Evolutionary conservation across 2,113 vertebrate genomes (phyloP), one percentile per base, ranked within the genome.

Genomic region (Eulemur macaco): DNA sequence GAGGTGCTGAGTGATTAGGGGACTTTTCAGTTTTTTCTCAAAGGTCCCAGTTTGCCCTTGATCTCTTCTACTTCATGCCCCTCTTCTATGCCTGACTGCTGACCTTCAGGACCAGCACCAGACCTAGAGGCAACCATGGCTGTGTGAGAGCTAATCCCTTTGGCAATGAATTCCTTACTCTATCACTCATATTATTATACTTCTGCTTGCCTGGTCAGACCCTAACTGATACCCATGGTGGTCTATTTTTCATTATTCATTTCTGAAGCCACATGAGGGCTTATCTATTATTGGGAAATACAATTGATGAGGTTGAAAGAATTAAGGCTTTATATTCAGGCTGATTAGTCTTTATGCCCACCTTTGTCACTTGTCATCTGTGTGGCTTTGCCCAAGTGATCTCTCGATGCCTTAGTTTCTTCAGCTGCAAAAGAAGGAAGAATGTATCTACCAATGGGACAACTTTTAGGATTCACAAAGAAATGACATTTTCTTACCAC

Each of bases 241-340:
- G 4, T 34, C 27, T 73, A 1, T 6, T 94, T 94, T 92, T 84
- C 25, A n/a, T 56, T 58, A 74, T 81, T 86, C 6, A 80, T 77
- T 89, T 95, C 31, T 92, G 77, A 95, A 94, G 37, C 18, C 23
- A 50, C 74, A n/a, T 27, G 10, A 56, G 25, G 64, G 1, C 47
- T 89, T 54, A 78, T 68, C 13, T 58, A 37, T 64, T 93, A 88
- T 23, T 84, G 63, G 68, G 10, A 89, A 95, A 83, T 20, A 77
- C 29, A 60, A 56, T 14, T 86, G 76, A 31, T 66, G 47, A 88
- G 1, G 13, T 11, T 73, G 31, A 95, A 83, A 69, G 25, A 76
- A 84, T 78, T 81, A 92, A 73, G 69, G 47, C 84, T 89, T 90
- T 88, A 52, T 85, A 45, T 5, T 81, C 77, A 91, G 60, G 31